A percentile compares a stretch with the other conserved stretches of the same genome.
Evolutionary conservation across 2,888 invertebrate genomes (phyloP).

Genomic region (Tiphia femorata): DNA sequence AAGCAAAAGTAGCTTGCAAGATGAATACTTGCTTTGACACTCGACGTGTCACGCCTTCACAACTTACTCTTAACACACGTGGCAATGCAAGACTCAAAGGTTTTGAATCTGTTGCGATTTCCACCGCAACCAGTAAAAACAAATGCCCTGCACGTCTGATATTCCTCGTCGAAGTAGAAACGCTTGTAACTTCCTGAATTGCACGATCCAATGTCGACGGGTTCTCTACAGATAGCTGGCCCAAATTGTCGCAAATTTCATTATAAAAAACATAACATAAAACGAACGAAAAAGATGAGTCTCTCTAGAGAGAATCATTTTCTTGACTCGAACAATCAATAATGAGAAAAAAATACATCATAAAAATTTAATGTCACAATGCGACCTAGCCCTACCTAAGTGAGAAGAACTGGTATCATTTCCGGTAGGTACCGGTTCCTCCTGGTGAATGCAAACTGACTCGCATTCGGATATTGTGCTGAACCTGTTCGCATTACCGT

Average conservation of each 20-base stretch:
- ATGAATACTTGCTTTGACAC: neutral
- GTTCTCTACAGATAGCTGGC: slow-evolving; percentile 77
- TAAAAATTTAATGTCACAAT: neutral
- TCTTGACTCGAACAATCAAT: neutral
- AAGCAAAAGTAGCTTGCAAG: neutral
- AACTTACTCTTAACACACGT: slow-evolving; percentile 71
- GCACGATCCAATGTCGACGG: slow-evolving; percentile 76
- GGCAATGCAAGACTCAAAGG: slow-evolving; percentile 78
- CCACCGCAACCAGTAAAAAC: slow-evolving; percentile 90
- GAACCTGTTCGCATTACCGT: slow-evolving; percentile 88
- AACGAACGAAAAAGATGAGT: no score
- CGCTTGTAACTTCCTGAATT: slow-evolving; percentile 72
- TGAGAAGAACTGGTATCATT: slow-evolving; percentile 65
- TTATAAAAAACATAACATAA: no score
- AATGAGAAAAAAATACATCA: neutral
- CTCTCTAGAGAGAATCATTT: no score
- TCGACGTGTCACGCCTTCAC: slow-evolving; percentile 3
- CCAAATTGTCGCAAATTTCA: no score
- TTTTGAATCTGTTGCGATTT: slow-evolving; percentile 87
- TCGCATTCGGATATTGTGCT: slow-evolving; percentile 81
- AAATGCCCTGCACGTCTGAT: slow-evolving; percentile 82
- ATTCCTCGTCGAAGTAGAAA: slow-evolving; percentile 80
- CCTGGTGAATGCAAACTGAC: slow-evolving; percentile 76
- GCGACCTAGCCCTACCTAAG: slow-evolving; percentile 53
- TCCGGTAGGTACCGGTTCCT: slow-evolving; percentile 71